Evolutionary conservation across 2,888 invertebrate species (phyloP).

Genomic region (Tethea ocularis): DNA sequence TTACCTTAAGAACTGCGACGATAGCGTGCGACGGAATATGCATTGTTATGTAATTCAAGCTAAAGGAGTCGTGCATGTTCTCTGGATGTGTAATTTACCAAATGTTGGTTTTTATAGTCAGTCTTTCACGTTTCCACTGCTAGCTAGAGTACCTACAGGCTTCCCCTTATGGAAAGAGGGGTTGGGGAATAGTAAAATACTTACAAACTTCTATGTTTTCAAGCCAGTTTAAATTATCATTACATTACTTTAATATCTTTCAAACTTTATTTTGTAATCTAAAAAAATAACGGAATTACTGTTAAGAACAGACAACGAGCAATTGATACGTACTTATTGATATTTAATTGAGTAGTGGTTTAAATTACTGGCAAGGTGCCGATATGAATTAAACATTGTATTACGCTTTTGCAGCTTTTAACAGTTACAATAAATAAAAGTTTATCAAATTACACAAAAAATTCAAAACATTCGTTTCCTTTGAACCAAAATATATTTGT

Average conservation of each 20-base stretch:
- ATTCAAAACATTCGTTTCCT: no score
- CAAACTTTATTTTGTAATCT: no score
- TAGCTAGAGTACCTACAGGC: neutral
- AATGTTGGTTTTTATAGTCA: slow-evolving; percentile 4
- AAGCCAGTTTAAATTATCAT: neutral
- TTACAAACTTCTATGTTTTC: neutral
- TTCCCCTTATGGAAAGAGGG: neutral
- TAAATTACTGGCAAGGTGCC: neutral
- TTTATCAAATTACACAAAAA: no score
- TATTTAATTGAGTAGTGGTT: neutral
- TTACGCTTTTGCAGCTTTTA: no score
- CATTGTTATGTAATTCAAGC: slow-evolving; percentile 3
- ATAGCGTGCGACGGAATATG: slow-evolving; percentile 1
- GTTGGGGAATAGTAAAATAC: neutral
- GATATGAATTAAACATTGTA: no score
- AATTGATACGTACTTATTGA: neutral
- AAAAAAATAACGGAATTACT: no score
- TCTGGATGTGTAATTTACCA: slow-evolving; percentile 3
- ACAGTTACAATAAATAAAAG: no score
- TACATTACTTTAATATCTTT: no score
- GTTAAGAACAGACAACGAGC: neutral
- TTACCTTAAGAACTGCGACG: neutral
- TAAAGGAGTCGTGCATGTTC: slow-evolving; percentile 3
- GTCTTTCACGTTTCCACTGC: neutral
- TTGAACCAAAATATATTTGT: no score